These are phyloP conservation scores for Lycia hirtaria DNA, from an alignment of 2,888 invertebrate genomes.

Conservation along the genomic window DNA sequence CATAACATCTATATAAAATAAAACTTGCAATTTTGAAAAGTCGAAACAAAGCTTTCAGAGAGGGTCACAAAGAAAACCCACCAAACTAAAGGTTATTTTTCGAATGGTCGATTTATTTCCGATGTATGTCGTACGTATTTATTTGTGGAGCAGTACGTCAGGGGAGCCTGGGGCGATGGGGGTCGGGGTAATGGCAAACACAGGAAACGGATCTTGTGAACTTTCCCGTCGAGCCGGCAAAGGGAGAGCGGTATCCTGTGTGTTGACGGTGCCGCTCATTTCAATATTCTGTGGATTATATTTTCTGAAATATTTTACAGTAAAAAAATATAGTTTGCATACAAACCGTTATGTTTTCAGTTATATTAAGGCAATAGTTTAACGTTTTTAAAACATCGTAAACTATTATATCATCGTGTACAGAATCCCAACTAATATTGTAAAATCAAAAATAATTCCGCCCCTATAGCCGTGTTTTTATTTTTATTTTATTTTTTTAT, in stretches of 20 bases:
- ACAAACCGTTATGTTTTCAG: too few species aligned
- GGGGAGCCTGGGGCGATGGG: slow-evolving; percentile 55
- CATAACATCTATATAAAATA: neutral
- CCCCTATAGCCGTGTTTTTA: too few species aligned
- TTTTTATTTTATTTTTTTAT: too few species aligned
- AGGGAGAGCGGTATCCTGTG: slow-evolving; percentile 65
- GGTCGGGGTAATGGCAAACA: slow-evolving; percentile 67
- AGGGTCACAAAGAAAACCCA: slow-evolving; percentile 9
- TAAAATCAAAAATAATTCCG: too few species aligned
- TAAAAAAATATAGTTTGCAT: too few species aligned
- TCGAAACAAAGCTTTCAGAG: slow-evolving; percentile 5
- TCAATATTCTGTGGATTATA: slow-evolving; percentile 17
- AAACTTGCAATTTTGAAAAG: slow-evolving; percentile 5
- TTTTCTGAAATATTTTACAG: neutral
- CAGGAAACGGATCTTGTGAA: slow-evolving; percentile 80
- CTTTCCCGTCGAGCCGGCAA: slow-evolving; percentile 73
- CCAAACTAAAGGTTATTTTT: slow-evolving; percentile 61
- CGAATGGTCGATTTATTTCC: slow-evolving; percentile 69
- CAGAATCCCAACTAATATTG: too few species aligned
- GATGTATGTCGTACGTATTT: slow-evolving; percentile 69
- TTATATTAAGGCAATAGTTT: too few species aligned
- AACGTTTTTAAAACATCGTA: too few species aligned
- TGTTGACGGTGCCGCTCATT: slow-evolving; percentile 57
- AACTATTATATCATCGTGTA: too few species aligned
- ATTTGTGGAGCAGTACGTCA: slow-evolving; percentile 68